phyloP scores from a whole-genome alignment of 2,888 invertebrate genomes.

The Macrosiphum euphorbiae region DNA sequence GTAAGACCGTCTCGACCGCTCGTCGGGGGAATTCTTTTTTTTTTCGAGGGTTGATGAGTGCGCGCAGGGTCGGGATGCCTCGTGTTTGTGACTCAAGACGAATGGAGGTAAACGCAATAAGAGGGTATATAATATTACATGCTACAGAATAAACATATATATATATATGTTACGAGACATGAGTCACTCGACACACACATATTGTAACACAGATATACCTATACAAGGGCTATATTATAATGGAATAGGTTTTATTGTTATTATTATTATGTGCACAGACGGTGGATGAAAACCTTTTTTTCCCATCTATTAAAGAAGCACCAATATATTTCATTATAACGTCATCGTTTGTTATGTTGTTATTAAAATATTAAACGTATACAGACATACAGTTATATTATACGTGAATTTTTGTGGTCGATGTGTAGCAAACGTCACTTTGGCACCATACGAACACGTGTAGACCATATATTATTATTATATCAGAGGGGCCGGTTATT shows the following conservation, averaged over 20 bases:
- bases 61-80: neutral
- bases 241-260: neutral
- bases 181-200: constrained; percentile 2
- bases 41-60: constrained; percentile 19
- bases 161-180: neutral
- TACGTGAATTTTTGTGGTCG: neutral
- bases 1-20: neutral
- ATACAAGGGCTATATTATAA: neutral
- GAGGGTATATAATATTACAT: constrained; percentile 4
- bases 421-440: neutral
- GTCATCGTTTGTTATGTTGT: neutral
- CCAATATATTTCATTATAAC: neutral
- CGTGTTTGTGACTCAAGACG: constrained; percentile 32
- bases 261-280: neutral
- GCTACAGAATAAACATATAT: neutral
- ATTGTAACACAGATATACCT: neutral
- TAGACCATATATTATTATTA: constrained; percentile 5
- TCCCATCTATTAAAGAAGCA: neutral
- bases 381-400: neutral
- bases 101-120: constrained; percentile 35
- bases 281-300: neutral
- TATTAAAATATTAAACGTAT: neutral
- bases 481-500: neutral
- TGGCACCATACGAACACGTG: constrained; percentile 11
- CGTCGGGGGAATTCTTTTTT: constrained; percentile 33